Evolutionary conservation across 2,113 vertebrate species (phyloP).

Genomic region (Monopterus albus): DNA sequence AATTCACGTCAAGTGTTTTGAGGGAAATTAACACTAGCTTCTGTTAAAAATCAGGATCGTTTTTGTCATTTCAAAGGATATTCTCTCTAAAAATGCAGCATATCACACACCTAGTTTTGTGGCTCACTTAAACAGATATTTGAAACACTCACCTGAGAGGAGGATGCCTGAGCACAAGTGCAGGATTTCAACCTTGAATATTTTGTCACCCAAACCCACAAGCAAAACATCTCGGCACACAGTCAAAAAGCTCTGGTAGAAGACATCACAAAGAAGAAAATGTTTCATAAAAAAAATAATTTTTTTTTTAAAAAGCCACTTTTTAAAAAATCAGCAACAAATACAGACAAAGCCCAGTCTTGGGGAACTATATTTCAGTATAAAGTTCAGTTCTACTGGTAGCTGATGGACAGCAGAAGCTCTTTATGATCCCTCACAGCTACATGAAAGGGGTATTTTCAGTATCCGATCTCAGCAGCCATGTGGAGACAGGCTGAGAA

Average conservation of each 20-base stretch:
- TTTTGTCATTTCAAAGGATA: not conserved
- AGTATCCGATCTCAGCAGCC: constrained; percentile 25
- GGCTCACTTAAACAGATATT: not conserved
- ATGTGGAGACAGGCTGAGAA: constrained; percentile 33
- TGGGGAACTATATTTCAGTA: not conserved
- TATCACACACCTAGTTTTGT: not conserved
- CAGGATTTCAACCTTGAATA: constrained; percentile 84
- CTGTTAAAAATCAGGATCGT: not conserved
- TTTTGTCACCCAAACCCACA: constrained; percentile 84
- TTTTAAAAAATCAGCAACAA: constrained; percentile 4
- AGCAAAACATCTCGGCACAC: constrained; percentile 87
- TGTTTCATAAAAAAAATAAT: not conserved
- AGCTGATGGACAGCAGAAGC: not conserved
- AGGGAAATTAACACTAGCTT: not conserved
- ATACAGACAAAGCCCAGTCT: not conserved
- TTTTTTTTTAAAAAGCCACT: no score
- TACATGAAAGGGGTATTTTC: constrained; percentile 18
- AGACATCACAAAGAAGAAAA: not conserved
- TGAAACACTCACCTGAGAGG: constrained; percentile 82
- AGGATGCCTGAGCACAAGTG: constrained; percentile 82
- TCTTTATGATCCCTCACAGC: not conserved
- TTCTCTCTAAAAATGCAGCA: not conserved
- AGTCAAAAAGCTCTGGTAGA: constrained; percentile 84
- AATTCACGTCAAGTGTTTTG: no score
- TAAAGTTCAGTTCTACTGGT: not conserved